Conservation (phyloP, 1,140 invertebrate species). For the Notospermus geniculatus region DNA sequence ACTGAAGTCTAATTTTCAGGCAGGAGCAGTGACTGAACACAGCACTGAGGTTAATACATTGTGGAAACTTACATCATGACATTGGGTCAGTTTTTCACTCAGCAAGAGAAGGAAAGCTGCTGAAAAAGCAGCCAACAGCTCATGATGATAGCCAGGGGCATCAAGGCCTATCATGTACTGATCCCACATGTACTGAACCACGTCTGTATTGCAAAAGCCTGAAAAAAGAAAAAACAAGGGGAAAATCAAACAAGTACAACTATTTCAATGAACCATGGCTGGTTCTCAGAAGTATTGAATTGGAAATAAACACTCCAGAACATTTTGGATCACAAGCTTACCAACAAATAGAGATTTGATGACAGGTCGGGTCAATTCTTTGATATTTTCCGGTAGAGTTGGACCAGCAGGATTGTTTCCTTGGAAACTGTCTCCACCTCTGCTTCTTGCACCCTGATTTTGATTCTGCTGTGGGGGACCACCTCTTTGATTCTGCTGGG, state of each 20-base stretch:
- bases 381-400: conserved; percentile 39
- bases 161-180: conserved; percentile 52
- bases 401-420: background rate
- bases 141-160: conserved; percentile 42
- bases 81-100: conserved; percentile 41
- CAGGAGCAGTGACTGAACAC: too few relatives aligned
- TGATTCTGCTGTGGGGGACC: too few relatives aligned
- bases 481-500: too few relatives aligned
- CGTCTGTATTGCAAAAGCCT: conserved; percentile 49
- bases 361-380: conserved; percentile 38
- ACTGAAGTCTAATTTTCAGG: too few relatives aligned
- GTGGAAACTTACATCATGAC: conserved; percentile 34
- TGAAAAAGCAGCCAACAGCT: conserved; percentile 44
- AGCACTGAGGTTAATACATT: background rate
- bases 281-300: background rate
- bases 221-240: conserved; percentile 7
- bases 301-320: background rate
- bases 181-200: conserved; percentile 51
- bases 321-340: conserved; percentile 21
- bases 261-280: background rate
- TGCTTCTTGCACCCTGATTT: too few relatives aligned
- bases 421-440: conserved; percentile 2
- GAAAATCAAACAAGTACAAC: background rate
- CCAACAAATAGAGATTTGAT: conserved; percentile 43
- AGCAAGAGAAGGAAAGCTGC: conserved; percentile 44